Conservation (phyloP, 2,113 vertebrate species). For the Dicrurus megarhynchus region DNA sequence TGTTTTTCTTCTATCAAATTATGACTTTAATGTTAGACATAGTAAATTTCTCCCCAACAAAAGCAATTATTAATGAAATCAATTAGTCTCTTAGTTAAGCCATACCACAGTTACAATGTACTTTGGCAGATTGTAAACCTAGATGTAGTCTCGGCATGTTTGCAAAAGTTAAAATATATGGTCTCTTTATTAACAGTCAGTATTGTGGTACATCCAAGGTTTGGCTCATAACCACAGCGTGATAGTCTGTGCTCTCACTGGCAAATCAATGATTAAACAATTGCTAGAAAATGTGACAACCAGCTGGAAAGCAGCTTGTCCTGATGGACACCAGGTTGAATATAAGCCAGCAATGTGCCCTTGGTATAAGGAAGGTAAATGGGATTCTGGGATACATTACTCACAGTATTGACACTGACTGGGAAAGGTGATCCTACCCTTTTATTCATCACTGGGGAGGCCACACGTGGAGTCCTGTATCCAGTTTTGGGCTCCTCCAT, state of each 20-base stretch:
- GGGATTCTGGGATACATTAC: not conserved
- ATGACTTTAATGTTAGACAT: not conserved
- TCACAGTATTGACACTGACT: not conserved
- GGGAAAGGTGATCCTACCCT: not conserved
- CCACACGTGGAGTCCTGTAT: too few relatives aligned
- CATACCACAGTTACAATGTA: not conserved
- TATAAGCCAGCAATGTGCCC: not conserved
- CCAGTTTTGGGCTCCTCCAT: not conserved
- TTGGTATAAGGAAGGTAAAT: not conserved
- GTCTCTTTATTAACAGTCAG: not conserved
- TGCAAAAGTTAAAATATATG: not conserved
- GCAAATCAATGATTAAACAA: not conserved
- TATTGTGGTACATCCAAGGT: not conserved
- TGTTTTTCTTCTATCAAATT: not conserved
- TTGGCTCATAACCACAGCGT: not conserved
- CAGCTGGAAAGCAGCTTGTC: not conserved
- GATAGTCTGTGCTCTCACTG: not conserved
- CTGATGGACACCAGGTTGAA: not conserved
- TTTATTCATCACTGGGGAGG: not conserved
- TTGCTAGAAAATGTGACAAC: not conserved
- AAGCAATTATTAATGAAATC: not conserved
- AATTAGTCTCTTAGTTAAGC: not conserved
- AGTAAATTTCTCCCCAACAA: not conserved
- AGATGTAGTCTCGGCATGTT: not conserved
- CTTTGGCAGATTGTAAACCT: not conserved